Conservation (phyloP, 1,140 invertebrate species). For the Andrena cerasifolii region DNA sequence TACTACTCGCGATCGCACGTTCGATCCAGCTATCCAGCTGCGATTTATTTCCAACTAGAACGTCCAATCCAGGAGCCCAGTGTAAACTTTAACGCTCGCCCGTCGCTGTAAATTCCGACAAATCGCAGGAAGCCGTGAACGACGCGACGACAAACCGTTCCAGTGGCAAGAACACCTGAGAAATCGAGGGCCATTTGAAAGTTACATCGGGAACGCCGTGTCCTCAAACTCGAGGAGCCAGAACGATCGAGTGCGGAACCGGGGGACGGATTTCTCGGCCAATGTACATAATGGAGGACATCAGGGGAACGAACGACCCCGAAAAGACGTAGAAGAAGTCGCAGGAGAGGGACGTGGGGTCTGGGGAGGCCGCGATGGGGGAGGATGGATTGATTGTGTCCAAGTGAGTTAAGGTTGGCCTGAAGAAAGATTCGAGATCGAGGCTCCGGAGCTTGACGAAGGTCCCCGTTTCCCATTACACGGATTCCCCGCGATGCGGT, state of each 20-base stretch:
- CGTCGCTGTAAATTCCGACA: not conserved
- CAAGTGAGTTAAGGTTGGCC: conserved; percentile 31
- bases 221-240: not conserved
- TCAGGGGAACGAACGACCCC: not conserved
- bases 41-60: too few species aligned
- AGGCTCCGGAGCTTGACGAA: conserved; percentile 53
- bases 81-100: too few species aligned
- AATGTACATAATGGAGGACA: not conserved
- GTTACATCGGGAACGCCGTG: not conserved
- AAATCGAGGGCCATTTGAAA: conserved; percentile 8
- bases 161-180: not conserved
- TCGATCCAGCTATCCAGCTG: too few species aligned
- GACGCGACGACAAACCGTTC: not conserved
- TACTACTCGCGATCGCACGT: too few species aligned
- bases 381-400: conserved; percentile 43
- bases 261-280: not conserved
- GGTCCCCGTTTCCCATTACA: conserved; percentile 62
- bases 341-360: not conserved
- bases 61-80: too few species aligned
- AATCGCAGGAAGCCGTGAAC: not conserved
- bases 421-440: conserved; percentile 48
- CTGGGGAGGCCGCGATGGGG: not conserved
- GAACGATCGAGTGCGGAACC: not conserved
- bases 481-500: conserved; percentile 62
- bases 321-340: not conserved